Conservation (phyloP, 2,113 vertebrate genomes). For the Malurus cyaneus region DNA sequence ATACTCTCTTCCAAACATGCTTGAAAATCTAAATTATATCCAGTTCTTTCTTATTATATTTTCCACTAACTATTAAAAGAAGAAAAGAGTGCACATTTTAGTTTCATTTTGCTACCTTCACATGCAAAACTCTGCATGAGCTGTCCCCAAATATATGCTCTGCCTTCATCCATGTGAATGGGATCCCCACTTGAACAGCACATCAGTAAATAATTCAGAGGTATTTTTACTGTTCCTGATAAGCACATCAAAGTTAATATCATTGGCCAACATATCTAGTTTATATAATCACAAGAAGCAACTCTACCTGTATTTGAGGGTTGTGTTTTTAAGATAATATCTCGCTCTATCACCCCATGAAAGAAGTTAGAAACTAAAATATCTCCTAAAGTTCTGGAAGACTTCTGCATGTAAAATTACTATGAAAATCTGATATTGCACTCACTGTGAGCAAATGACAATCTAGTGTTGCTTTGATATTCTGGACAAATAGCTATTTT, state of each 20-base stretch:
- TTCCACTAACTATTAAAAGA: neutral
- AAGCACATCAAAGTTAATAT: neutral
- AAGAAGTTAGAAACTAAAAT: neutral
- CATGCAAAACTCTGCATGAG: neutral
- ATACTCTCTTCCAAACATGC: neutral
- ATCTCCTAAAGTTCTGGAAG: neutral
- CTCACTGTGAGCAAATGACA: neutral
- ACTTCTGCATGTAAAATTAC: neutral
- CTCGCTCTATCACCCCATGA: neutral
- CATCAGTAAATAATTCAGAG: neutral
- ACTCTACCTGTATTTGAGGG: neutral
- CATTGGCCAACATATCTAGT: neutral
- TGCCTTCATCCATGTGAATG: neutral
- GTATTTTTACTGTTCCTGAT: neutral
- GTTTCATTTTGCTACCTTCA: neutral
- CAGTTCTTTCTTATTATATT: neutral
- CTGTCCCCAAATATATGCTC: neutral
- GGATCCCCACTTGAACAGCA: neutral
- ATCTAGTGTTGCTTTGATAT: neutral
- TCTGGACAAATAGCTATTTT: neutral
- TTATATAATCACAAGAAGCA: slow-evolving; percentile 31
- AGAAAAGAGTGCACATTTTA: neutral
- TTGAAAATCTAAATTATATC: neutral
- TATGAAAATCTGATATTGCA: neutral
- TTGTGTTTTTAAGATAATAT: slow-evolving; percentile 12